Base-by-base conservation (phyloP, 2,797 vertebrate genomes). In the Danionella dracula region DNA sequence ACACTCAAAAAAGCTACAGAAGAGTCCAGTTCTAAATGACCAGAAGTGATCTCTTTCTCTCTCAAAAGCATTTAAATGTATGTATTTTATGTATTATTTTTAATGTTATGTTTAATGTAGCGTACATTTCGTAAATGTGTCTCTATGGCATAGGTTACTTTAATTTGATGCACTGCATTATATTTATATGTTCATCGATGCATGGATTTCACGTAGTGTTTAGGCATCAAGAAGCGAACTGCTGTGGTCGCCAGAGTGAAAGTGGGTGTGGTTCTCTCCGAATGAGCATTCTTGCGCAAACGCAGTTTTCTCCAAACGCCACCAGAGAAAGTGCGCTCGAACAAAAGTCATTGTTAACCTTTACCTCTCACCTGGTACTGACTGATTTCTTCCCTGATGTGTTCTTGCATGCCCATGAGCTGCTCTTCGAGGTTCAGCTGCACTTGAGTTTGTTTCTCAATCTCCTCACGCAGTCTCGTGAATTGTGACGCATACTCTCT, bases 321-420 rank as follows among this genome's bases (percentile, higher is more conserved):
- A n/a, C 23, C 48, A 31, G 48, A 13, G 29, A 50, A 50, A 31
- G 15, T 57, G 23, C 9, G 4, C 15, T 20, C 16, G 8, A 27
- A 27, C 11, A 20, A 15, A 23, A 31, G 9, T 6, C 17, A 16
- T 6, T 12, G 54, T 42, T 57, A 29, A 5, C n/a, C 45, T 29
- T n/a, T 23, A 65, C 73, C 72, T n/a, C n/a, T n/a, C 41, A 98
- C 96, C 95, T 96, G 90, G 68, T 90, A 92, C 49, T 94, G 86
- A 48, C 78, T 68, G 8, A 85, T 27, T 55, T 94, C 90, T 72
- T 75, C 71, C 5, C 72, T 81, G 68, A 86, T 92, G 58, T 74
- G 85, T 2, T 94, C 89, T 68, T 90, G 89, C 90, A 93, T 78
- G 44, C 80, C 83, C 51, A 86, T 74, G 70, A 95, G 84, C 66